Evolutionary conservation across 2,113 vertebrate species (phyloP), one percentile per base, ranked within the genome.

Genomic region (Callipepla californica): DNA sequence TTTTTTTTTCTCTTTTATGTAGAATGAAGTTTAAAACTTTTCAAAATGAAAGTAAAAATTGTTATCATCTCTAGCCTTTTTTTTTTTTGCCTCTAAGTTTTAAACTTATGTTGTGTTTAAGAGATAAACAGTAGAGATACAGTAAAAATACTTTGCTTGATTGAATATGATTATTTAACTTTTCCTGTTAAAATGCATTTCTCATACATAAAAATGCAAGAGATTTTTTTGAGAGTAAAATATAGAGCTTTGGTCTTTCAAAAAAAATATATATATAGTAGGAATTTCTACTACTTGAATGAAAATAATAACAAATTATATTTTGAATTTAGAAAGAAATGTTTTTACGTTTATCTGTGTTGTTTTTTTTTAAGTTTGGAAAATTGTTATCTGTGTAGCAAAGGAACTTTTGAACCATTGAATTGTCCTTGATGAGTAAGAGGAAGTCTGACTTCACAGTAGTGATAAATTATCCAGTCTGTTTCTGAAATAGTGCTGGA

Each of bases 381-480:
- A 76, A 51, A 30, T 34, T 50, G 57, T 74, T 80, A 76, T 66
- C 40, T 48, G 34, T 80, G 67, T 78, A 6, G 10, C 13, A 81
- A 94, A 92, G 32, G 22, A 73, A 86, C 70, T 36, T 72, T 11
- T 19, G 40, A 70, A 89, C 50, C 92, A 59, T 14, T 69, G 84
- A 92, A 65, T 73, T 95, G 91, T 92, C 74, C 63, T 89, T 81
- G 66, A 53, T 72, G 50, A 58, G 14, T 70, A 76, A 48, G 70
- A 76, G 23, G 36, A 62, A 86, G 50, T 75, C 26, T 92, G 58
- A 72, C 65, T 94, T 78, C 66, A 51, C 0, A 0, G 53, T 34
- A 69, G 70, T 75, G 80, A 87, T 84, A 88, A 94, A 89, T 91
- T 85, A 79, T 65, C 57, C 0, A 13, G 53, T 79, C 38, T 66